Base-by-base conservation (phyloP, 2,888 invertebrate genomes). In the Mimas tiliae region DNA sequence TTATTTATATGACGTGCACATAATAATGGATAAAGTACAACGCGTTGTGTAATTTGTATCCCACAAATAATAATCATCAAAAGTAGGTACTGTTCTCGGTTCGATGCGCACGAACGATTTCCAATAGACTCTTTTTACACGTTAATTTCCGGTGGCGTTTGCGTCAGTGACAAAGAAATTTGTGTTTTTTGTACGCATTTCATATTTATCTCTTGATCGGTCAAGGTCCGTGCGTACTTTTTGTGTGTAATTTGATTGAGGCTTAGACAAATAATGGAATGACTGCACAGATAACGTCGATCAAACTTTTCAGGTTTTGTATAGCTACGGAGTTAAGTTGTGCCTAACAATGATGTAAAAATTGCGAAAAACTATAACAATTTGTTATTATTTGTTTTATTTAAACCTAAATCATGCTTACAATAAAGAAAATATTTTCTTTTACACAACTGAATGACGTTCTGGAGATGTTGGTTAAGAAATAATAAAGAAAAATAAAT, bases 61-160 rank as follows among this genome's bases (percentile, higher is more conserved):
- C 9, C 16, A 16, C 21, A 14, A n/a, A 27, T 48, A 58, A 21
- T 38, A 21, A 58, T 48, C 34, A 66, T 66, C 52, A 63, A 14
- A 69, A 67, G 69, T 66, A 69, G 67, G 69, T 66, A 66, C 69
- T 14, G 55, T 47, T 65, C 67, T 69, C 74, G 77, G 75, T 75
- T 72, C 77, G 87, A 77, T 88, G 80, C 86, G 80, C 88, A 77
- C 70, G 83, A 86, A 71, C 75, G 71, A 70, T 68, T 82, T 81
- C 74, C 81, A 83, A 84, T 83, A 75, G 70, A 69, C 69, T 75
- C 71, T 80, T 81, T 71, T 72, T 65, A 65, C 65, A 63, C 65
- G 50, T 64, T 68, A 74, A 81, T 84, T 87, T 88, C 86, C 88
- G 83, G 71, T 65, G 70, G 68, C 68, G 69, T 82, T 86, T 82